These are phyloP conservation scores for Cosmopolites sordidus DNA, from an alignment of 2,888 invertebrate genomes.

Conservation along the genomic window DNA sequence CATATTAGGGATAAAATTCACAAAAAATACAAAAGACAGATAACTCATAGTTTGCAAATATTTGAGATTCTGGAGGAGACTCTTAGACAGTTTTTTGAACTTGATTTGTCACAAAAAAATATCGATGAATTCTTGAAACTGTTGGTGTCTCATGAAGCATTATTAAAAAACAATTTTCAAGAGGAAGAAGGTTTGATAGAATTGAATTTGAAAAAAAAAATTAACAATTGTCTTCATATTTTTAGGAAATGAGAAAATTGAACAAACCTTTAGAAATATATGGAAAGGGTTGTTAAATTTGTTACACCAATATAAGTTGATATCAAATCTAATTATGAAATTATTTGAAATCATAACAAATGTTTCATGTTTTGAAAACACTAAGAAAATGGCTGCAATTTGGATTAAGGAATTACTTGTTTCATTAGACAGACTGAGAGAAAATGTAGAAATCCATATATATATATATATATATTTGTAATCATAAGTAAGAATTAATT, in stretches of 20 bases:
- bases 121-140: slow-evolving; percentile 4
- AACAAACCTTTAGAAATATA: slow-evolving; percentile 39
- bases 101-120: background rate
- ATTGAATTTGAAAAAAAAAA: background rate
- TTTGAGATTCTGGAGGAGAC: slow-evolving; percentile 13
- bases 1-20: slow-evolving; percentile 7
- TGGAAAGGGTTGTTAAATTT: slow-evolving; percentile 49
- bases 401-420: slow-evolving; percentile 39
- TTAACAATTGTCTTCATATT: background rate
- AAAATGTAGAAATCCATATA: too few species aligned
- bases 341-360: slow-evolving; percentile 31
- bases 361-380: slow-evolving; percentile 17
- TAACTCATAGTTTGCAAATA: slow-evolving; percentile 6
- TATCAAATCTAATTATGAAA: slow-evolving; percentile 47
- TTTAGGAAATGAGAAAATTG: slow-evolving; percentile 32
- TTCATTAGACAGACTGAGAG: slow-evolving; percentile 13
- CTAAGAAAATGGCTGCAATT: slow-evolving; percentile 34
- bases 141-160: slow-evolving; percentile 9
- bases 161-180: slow-evolving; percentile 10
- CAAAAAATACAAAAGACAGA: slow-evolving; percentile 6
- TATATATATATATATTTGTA: too few species aligned
- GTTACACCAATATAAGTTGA: slow-evolving; percentile 52
- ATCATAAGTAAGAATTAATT: too few species aligned
- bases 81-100: slow-evolving; percentile 6
- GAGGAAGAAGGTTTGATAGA: slow-evolving; percentile 1